These are phyloP conservation scores for Zygogramma bicolorata DNA, from an alignment of 2,888 invertebrate genomes.

Conservation along the genomic window DNA sequence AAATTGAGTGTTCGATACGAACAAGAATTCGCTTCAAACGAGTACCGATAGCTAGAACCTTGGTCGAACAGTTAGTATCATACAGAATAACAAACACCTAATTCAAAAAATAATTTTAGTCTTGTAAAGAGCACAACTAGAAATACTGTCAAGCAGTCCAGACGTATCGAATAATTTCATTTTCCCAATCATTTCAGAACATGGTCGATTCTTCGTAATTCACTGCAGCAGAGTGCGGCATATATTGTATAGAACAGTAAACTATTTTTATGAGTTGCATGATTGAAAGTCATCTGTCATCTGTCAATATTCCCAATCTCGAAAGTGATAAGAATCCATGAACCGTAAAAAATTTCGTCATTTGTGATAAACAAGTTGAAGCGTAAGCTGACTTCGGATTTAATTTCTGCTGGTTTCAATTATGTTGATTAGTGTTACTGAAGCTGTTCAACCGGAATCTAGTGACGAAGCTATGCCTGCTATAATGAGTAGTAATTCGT, in stretches of 20 bases:
- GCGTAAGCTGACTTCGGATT: conserved; percentile 14
- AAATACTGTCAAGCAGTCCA: no score
- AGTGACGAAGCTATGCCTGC: conserved; percentile 66
- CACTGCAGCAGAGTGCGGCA: no score
- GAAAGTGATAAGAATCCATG: conserved; percentile 25
- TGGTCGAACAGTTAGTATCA: no score
- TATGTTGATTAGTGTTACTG: conserved; percentile 67
- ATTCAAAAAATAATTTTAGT: no score
- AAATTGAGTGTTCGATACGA: no score
- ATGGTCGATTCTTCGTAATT: not conserved
- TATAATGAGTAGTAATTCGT: conserved; percentile 64
- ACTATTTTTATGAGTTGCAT: not conserved
- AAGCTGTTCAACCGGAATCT: conserved; percentile 63
- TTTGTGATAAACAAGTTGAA: conserved; percentile 28
- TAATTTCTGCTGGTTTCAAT: conserved; percentile 58
- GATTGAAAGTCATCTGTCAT: not conserved
- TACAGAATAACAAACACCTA: no score
- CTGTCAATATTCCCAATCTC: conserved; percentile 1
- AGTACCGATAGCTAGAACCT: no score
- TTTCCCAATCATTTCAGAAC: not conserved
- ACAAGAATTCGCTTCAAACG: no score
- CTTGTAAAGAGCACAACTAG: no score
- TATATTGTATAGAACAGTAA: no score
- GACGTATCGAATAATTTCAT: no score
- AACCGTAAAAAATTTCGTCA: conserved; percentile 36